Percentiles rank a stretch among this genome's conserved stretches.
Conservation (phyloP, 2,888 invertebrate species). For the Tetranychus truncatus region DNA sequence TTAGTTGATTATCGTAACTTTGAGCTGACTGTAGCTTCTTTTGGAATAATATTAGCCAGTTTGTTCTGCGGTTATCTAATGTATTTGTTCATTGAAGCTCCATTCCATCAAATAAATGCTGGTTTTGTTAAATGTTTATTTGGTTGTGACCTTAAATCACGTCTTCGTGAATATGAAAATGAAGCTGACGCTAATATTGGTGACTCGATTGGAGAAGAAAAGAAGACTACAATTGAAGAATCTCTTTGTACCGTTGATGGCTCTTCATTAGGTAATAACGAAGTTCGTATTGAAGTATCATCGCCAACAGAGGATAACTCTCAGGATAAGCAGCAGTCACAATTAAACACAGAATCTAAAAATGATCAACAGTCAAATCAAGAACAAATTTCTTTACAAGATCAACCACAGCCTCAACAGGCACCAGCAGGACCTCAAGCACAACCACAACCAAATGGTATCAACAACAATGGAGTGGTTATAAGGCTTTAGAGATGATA, state of each 20-base stretch:
- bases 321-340: not conserved
- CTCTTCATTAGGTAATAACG: not conserved
- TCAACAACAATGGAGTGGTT: conserved; percentile 11
- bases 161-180: conserved; percentile 5
- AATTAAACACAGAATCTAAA: not conserved
- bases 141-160: conserved; percentile 10
- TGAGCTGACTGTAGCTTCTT: conserved; percentile 8
- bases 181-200: not conserved
- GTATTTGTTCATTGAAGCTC: not conserved
- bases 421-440: not conserved
- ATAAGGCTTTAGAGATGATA: not conserved
- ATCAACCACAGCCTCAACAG: not conserved
- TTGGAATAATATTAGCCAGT: conserved; percentile 4
- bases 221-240: not conserved
- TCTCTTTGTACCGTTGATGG: no score
- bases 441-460: not conserved
- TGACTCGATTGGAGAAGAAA: not conserved
- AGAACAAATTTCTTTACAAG: not conserved
- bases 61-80: not conserved
- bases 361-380: not conserved
- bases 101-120: conserved; percentile 1
- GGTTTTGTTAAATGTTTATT: conserved; percentile 9
- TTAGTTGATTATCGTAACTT: conserved; percentile 14
- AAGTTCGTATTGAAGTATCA: not conserved
- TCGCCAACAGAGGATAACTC: not conserved